Conservation (phyloP, 2,113 vertebrate genomes). For the Cathartes aura region DNA sequence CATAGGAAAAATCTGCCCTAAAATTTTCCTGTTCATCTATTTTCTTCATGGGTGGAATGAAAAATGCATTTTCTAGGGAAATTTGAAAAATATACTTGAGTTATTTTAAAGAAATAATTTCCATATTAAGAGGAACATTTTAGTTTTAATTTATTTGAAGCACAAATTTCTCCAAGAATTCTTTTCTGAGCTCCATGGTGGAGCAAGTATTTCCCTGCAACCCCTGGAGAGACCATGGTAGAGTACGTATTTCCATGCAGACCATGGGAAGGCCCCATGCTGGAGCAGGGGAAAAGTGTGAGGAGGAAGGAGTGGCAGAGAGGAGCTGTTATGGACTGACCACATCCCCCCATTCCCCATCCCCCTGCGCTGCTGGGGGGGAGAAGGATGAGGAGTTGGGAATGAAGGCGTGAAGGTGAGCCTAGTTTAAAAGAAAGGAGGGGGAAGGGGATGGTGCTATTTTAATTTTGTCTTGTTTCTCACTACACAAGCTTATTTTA, state of each 20-base stretch:
- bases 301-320: background rate
- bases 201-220: background rate
- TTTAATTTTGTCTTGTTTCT: background rate
- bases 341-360: no score
- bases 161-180: background rate
- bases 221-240: background rate
- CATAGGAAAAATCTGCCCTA: background rate
- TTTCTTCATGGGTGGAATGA: background rate
- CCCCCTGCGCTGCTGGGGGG: no score
- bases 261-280: background rate
- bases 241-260: background rate
- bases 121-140: background rate
- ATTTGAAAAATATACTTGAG: background rate
- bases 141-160: background rate
- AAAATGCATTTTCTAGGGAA: background rate
- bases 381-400: no score
- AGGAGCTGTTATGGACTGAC: background rate
- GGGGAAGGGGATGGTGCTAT: fast-evolving
- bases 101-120: background rate
- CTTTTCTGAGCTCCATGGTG: background rate
- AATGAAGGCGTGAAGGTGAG: background rate
- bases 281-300: background rate
- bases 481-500: background rate
- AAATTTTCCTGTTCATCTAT: background rate
- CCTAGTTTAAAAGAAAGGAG: background rate